Conservation (phyloP, 2,888 invertebrate genomes). For the Brenthis daphne region DNA sequence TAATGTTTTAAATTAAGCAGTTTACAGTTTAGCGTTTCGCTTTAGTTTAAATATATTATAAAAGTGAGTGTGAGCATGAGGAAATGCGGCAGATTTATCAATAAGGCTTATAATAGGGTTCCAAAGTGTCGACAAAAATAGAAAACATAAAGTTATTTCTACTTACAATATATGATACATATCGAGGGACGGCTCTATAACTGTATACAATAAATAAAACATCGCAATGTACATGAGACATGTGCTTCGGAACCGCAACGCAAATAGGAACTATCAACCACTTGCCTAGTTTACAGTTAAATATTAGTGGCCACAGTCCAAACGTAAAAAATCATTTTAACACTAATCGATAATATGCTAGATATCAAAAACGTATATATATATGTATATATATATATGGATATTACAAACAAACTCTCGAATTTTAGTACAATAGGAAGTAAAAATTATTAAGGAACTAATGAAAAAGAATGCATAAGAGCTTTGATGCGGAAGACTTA, state of each 20-base stretch:
- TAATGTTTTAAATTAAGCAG: no score
- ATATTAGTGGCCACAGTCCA: slow-evolving; percentile 50
- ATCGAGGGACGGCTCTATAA: slow-evolving; percentile 34
- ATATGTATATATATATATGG: no score
- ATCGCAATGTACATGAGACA: slow-evolving; percentile 20
- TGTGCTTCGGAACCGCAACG: slow-evolving; percentile 36
- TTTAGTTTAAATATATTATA: no score
- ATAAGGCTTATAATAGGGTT: slow-evolving; percentile 1
- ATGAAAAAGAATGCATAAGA: no score
- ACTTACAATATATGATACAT: slow-evolving; percentile 35
- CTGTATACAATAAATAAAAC: slow-evolving; percentile 34
- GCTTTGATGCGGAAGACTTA: no score
- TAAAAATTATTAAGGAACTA: no score
- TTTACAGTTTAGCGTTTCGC: no score
- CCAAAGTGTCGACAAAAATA: slow-evolving; percentile 14
- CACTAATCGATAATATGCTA: no score
- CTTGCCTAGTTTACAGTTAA: slow-evolving; percentile 49
- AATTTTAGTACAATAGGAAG: no score
- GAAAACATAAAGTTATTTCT: slow-evolving; percentile 1
- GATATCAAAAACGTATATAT: no score
- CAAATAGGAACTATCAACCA: slow-evolving; percentile 76
- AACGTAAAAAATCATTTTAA: neutral
- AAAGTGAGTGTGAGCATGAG: no score
- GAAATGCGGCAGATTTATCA: neutral
- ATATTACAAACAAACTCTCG: no score